Evolutionary conservation across 2,113 vertebrate genomes (phyloP), one percentile per base, ranked within the genome.

Genomic region (Gasterosteus aculeatus): DNA sequence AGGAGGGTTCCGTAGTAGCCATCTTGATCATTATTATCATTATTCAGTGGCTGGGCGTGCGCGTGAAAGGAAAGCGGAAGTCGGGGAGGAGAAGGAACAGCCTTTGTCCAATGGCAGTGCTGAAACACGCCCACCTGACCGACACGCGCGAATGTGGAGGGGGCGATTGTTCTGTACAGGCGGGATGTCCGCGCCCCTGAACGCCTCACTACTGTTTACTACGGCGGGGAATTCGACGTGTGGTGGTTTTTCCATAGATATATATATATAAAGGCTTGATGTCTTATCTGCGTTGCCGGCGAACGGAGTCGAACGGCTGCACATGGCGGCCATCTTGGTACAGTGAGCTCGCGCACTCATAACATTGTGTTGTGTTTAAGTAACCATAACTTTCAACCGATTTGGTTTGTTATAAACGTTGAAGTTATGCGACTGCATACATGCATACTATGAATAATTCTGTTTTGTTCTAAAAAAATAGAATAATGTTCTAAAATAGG

Each of bases 21-120:
- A 95, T 95, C 93, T 95, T 94, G 92, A 87, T 91, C 89, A 86
- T 90, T 91, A 93, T 92, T 93, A 91, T 91, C 90, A 92, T 92
- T 92, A 93, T 92, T 91, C 88, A 83, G 90, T 64, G 83, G 90
- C 85, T 84, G 92, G 77, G 91, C 92, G 91, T 90, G 92, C 87
- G 85, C 76, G 80, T 73, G 81, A 78, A 87, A 77, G 79, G 72
- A 86, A 85, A 89, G 89, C 91, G 91, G 90, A 90, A 92, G 69
- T 67, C 56, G 62, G 57, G 77, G 66, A 83, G 90, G 81, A 81
- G 87, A 62, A 49, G 81, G 76, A 84, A 60, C 66, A 4, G 38
- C 10, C 31, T 33, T 31, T 7, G 72, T 1, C 94, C 93, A 95
- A 94, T 94, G 9, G 51, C 11, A 63, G 78, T 18, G 69, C 71